Percentiles rank a stretch among this genome's conserved stretches.
Conservation (phyloP, 2,888 invertebrate species). For the Chrysolina americana region DNA sequence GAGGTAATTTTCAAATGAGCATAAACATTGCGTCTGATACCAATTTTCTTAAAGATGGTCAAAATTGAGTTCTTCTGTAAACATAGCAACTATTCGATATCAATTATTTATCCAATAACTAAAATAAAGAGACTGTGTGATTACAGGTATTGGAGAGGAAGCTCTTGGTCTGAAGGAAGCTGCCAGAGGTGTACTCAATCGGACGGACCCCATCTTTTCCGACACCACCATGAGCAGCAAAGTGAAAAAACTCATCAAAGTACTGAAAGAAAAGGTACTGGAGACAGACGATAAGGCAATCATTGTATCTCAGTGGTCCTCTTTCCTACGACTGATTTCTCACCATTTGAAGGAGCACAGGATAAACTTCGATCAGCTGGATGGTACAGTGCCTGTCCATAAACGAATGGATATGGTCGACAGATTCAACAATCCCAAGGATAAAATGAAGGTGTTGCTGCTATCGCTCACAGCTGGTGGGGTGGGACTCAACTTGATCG, state of each 20-base stretch:
- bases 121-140: no score
- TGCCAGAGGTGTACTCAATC: constrained; percentile 75
- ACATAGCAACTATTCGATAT: no score
- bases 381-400: constrained; percentile 82
- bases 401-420: constrained; percentile 80
- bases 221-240: constrained; percentile 76
- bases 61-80: no score
- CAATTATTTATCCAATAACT: no score
- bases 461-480: constrained; percentile 95
- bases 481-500: constrained; percentile 93
- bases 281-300: constrained; percentile 78
- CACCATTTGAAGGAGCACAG: constrained; percentile 73
- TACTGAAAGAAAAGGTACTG: constrained; percentile 71
- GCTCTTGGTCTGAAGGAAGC: constrained; percentile 73
- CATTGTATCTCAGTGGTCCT: constrained; percentile 95
- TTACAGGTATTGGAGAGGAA: constrained; percentile 50
- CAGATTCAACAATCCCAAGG: constrained; percentile 77
- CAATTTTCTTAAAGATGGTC: no score
- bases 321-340: constrained; percentile 82
- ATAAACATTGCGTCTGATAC: no score
- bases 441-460: constrained; percentile 79
- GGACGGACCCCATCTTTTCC: constrained; percentile 82
- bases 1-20: no score
- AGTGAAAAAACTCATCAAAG: constrained; percentile 53
- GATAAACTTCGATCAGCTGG: constrained; percentile 78